These are phyloP conservation scores for Hoplodrina blanda DNA, from an alignment of 2,888 invertebrate genomes.

Conservation along the genomic window DNA sequence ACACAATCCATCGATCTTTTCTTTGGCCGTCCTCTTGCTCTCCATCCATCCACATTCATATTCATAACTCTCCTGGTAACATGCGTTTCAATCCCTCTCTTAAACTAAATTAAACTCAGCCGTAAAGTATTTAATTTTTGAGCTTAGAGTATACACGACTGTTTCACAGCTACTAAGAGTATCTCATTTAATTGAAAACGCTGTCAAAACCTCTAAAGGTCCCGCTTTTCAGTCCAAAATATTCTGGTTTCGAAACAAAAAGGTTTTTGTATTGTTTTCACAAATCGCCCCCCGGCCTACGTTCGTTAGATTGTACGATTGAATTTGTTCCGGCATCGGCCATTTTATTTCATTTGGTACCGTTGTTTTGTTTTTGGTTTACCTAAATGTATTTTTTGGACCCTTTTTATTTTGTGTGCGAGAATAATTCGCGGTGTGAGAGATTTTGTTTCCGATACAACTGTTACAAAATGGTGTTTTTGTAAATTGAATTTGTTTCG, in stretches of 20 bases:
- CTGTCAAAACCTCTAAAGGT: constrained; percentile 1
- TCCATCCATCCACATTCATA: no score
- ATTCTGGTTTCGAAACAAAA: constrained; percentile 69
- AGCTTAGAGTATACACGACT: no score
- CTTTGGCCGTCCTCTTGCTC: no score
- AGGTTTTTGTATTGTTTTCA: constrained; percentile 80
- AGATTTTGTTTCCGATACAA: constrained; percentile 27
- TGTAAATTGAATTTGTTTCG: constrained; percentile 26
- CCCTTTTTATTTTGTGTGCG: constrained; percentile 45
- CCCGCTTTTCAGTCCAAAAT: constrained; percentile 19
- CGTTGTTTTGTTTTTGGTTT: constrained; percentile 55
- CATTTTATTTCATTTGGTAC: constrained; percentile 81
- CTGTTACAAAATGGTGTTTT: constrained; percentile 28
- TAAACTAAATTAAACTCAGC: no score
- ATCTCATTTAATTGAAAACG: background rate
- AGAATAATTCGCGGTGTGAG: constrained; percentile 30
- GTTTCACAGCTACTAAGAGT: no score
- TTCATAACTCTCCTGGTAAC: no score
- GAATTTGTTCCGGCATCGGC: constrained; percentile 81
- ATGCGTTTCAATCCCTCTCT: no score
- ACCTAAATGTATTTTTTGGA: constrained; percentile 39
- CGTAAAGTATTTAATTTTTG: no score
- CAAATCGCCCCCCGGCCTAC: constrained; percentile 76
- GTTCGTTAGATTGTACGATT: constrained; percentile 77
- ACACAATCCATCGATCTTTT: no score